Base-by-base conservation (phyloP, 2,888 invertebrate species). In the Mythimna albipuncta region DNA sequence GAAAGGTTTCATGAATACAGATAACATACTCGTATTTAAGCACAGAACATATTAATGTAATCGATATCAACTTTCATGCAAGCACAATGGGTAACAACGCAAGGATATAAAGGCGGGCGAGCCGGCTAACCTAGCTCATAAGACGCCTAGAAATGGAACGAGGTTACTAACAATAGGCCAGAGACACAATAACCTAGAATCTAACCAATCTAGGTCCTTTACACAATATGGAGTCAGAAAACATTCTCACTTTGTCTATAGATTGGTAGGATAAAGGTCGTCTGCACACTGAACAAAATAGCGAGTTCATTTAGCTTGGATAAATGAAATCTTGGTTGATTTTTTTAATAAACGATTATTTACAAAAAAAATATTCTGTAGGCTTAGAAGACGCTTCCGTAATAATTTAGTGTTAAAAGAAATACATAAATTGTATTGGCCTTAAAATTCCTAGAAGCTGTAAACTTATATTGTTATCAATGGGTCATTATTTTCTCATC, bases 101-200 rank as follows among this genome's bases (percentile, higher is more conserved):
- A 83, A 83, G 83, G 84, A 73, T 83, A 81, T 44, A 21, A 21
- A 50, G 55, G 35, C 44, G 75, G 85, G 84, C 71, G 75, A 74
- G 82, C 57, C 77, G 55, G 64, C 61, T 79, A 79, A 50, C 82
- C 85, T 86, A 85, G 81, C 41, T 74, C 75, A 54, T 78, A 79
- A 74, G 72, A 75, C 76, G 65, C 63, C 78, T 82, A 83, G 77
- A 66, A 64, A 59, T 21, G n/a, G 61, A 59, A 66, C 85, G 72
- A 85, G 86, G 85, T 74, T 67, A 63, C 32, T 73, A 58, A 75
- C 71, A 64, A 78, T 78, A 73, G 69, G 55, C n/a, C 55, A 59
- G 62, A 64, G 59, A 82, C 62, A 82, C 63, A 76, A 76, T 81
- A 82, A 80, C 79, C 80, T 84, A 61, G 21, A 61, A 61, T 41